These are phyloP conservation scores for Pristionchus entomophagus DNA, from an alignment of 2,888 invertebrate species.

Conservation along the genomic window DNA sequence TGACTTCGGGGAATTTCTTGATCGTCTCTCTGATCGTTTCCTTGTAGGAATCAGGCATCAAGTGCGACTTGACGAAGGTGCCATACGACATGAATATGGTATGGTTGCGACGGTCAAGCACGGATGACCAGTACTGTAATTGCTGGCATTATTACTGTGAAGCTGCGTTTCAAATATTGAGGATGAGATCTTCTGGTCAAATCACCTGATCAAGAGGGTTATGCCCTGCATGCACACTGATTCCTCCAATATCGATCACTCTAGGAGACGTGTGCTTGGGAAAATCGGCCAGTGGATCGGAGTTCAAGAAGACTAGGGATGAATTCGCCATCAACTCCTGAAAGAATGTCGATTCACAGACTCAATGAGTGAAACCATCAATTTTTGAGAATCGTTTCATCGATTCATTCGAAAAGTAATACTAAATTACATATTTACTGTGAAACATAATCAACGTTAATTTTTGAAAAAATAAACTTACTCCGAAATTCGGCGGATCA, in stretches of 20 bases:
- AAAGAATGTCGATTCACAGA: no score
- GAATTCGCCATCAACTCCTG: slow-evolving; percentile 49
- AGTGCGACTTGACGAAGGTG: slow-evolving; percentile 56
- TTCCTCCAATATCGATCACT: slow-evolving; percentile 62
- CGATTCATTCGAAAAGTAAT: no score
- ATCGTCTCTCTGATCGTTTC: slow-evolving; percentile 51
- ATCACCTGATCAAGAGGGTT: not conserved
- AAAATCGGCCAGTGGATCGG: slow-evolving; percentile 63
- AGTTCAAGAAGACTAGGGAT: slow-evolving; percentile 59
- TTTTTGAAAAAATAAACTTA: not conserved
- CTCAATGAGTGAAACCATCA: no score
- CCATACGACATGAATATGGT: slow-evolving; percentile 57
- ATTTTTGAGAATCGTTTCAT: no score
- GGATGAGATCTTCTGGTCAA: no score
- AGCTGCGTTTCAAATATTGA: not conserved
- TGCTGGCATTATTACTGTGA: not conserved
- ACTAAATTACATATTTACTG: not conserved
- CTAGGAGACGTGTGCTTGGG: slow-evolving; percentile 59
- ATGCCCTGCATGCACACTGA: slow-evolving; percentile 50
- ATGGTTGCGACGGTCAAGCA: not conserved
- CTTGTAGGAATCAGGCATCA: slow-evolving; percentile 55
- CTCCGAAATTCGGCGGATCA: not conserved
- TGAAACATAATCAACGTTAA: not conserved
- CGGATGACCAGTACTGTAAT: not conserved
- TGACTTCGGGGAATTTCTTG: slow-evolving; percentile 52